These are phyloP conservation scores for Callipepla squamata DNA, from an alignment of 2,113 vertebrate genomes.

Conservation along the genomic window DNA sequence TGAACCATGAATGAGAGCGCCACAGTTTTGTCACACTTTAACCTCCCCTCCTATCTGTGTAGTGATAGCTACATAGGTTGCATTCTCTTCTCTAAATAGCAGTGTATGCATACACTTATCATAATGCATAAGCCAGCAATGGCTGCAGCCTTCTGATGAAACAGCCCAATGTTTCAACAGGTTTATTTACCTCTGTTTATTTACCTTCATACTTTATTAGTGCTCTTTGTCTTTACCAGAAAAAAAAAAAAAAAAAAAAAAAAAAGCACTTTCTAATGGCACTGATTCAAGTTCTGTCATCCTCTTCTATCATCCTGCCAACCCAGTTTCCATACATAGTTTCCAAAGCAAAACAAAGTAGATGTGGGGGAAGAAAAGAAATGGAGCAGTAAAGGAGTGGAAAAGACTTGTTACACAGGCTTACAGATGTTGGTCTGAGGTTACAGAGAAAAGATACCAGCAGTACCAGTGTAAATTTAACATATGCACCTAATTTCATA, in stretches of 20 bases:
- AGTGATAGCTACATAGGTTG: not conserved
- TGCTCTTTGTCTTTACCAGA: slow-evolving; percentile 28
- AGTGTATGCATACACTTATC: not conserved
- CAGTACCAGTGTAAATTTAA: not conserved
- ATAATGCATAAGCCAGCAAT: not conserved
- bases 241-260: not conserved
- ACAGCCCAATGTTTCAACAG: not conserved
- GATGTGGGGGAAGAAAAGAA: not conserved
- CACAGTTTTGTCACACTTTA: not conserved
- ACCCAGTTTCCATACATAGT: not conserved
- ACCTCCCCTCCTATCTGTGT: not conserved
- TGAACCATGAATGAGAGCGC: not conserved
- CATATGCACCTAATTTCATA: not conserved
- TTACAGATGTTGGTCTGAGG: not conserved
- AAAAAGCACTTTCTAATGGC: not conserved
- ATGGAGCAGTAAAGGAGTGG: not conserved
- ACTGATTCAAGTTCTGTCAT: not conserved
- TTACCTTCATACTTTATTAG: slow-evolving; percentile 21
- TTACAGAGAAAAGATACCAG: not conserved
- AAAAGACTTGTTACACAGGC: not conserved
- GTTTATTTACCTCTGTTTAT: slow-evolving; percentile 34
- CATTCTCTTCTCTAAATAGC: not conserved
- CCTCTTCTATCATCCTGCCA: slow-evolving; percentile 7
- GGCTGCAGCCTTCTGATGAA: not conserved
- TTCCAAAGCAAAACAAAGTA: not conserved